These are phyloP conservation scores for Monomorium pharaonis DNA, from an alignment of 1,140 invertebrate genomes.

Conservation along the genomic window DNA sequence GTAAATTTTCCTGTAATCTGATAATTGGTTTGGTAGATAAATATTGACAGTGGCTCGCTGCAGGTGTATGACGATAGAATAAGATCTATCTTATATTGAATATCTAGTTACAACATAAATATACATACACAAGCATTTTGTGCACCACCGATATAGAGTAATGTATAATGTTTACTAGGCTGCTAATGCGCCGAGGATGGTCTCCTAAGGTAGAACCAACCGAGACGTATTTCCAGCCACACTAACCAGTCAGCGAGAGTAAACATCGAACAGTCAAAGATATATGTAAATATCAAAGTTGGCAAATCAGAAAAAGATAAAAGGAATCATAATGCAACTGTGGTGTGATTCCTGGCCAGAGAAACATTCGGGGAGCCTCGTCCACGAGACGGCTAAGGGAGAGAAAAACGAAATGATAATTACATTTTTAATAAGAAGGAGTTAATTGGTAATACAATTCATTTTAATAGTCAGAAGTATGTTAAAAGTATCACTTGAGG, in stretches of 20 bases:
- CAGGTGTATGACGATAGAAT: slow-evolving; percentile 72
- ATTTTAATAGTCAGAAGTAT: neutral
- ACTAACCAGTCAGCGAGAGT: slow-evolving; percentile 74
- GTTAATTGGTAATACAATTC: neutral
- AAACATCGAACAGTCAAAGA: slow-evolving; percentile 82
- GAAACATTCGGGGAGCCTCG: neutral
- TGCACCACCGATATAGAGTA: slow-evolving; percentile 81
- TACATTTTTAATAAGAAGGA: neutral
- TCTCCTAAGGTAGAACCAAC: slow-evolving; percentile 33
- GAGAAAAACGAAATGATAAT: neutral
- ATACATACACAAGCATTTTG: slow-evolving; percentile 85
- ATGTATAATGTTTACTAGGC: slow-evolving; percentile 76
- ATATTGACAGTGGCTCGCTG: slow-evolving; percentile 69
- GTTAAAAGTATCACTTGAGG: neutral
- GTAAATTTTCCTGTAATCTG: neutral
- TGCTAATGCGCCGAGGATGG: slow-evolving; percentile 71
- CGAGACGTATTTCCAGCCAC: slow-evolving; percentile 74
- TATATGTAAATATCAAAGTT: slow-evolving; percentile 79
- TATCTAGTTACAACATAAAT: slow-evolving; percentile 85
- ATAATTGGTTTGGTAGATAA: neutral
- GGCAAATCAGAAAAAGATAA: slow-evolving; percentile 79
- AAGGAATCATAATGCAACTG: slow-evolving; percentile 78
- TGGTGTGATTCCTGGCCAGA: slow-evolving; percentile 76
- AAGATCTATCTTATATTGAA: slow-evolving; percentile 75
- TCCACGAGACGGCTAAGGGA: neutral